Evolutionary conservation across 2,888 invertebrate species (phyloP).

Genomic region (Zele albiditarsus): DNA sequence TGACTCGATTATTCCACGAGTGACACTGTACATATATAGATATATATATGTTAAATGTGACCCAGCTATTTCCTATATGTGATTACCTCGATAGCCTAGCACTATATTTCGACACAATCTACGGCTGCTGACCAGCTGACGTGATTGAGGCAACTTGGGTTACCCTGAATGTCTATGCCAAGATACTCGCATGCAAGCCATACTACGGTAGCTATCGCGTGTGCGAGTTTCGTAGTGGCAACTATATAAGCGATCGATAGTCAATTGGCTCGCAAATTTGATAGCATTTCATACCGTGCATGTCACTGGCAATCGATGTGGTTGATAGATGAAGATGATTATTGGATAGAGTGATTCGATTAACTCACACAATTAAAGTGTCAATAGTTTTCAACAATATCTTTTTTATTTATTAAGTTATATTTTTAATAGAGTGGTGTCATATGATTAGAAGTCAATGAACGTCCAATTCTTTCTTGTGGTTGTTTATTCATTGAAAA

Average conservation of each 20-base stretch:
- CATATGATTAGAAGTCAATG: too few relatives aligned
- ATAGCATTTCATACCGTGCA: conserved; percentile 42
- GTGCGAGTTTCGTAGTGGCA: background rate
- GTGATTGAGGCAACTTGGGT: conserved; percentile 37
- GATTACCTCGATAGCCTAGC: conserved; percentile 39
- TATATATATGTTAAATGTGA: conserved; percentile 10
- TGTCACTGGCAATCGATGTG: conserved; percentile 23
- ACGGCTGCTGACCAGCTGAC: conserved; percentile 42
- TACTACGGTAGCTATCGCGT: conserved; percentile 1
- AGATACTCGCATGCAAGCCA: conserved; percentile 16
- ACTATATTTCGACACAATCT: conserved; percentile 29
- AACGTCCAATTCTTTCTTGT: too few relatives aligned
- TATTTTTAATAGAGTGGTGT: too few relatives aligned
- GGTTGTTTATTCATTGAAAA: too few relatives aligned
- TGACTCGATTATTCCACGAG: conserved; percentile 39
- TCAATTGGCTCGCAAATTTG: conserved; percentile 42
- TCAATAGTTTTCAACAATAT: too few relatives aligned
- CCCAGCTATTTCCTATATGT: conserved; percentile 42
- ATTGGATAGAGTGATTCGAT: background rate
- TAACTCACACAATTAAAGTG: conserved; percentile 16
- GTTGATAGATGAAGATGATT: conserved; percentile 10
- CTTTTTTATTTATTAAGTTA: too few relatives aligned
- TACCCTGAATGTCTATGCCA: conserved; percentile 8
- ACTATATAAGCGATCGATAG: conserved; percentile 42
- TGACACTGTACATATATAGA: conserved; percentile 16